phyloP scores from a whole-genome alignment of 2,797 vertebrate species.

The Cossypha polioptera region DNA sequence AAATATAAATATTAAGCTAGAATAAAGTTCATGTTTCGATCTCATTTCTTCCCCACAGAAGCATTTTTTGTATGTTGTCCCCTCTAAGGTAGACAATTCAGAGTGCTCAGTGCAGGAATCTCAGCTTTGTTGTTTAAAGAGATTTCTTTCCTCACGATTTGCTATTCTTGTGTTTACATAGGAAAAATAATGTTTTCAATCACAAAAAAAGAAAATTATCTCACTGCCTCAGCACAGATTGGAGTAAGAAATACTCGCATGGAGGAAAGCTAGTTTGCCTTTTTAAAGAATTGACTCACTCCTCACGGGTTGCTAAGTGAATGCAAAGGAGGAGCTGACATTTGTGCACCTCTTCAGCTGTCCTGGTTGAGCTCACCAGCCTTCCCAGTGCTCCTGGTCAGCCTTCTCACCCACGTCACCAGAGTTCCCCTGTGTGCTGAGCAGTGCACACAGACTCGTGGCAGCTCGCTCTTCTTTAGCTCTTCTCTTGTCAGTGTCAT shows the following conservation, averaged over 20 bases:
- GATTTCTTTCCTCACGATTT: neutral
- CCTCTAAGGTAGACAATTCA: neutral
- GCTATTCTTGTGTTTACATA: neutral
- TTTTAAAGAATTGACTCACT: neutral
- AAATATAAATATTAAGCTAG: neutral
- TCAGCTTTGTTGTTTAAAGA: neutral
- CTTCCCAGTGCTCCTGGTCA: neutral
- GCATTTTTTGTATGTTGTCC: neutral
- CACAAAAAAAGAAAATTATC: neutral
- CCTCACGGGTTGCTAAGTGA: fast-evolving
- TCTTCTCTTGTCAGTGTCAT: neutral
- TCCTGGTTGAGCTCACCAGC: neutral
- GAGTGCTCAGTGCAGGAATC: neutral
- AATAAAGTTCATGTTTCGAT: neutral
- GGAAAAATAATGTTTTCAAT: neutral
- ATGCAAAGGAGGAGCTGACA: neutral
- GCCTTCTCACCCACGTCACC: neutral
- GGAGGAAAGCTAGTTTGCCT: neutral
- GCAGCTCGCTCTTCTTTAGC: neutral
- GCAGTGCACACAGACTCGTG: neutral
- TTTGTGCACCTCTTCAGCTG: neutral
- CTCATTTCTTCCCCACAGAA: neutral
- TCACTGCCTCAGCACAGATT: neutral
- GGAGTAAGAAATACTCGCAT: neutral
- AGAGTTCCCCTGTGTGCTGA: neutral